phyloP scores from a whole-genome alignment of 1,140 invertebrate species.

The Eurosta solidaginis region DNA sequence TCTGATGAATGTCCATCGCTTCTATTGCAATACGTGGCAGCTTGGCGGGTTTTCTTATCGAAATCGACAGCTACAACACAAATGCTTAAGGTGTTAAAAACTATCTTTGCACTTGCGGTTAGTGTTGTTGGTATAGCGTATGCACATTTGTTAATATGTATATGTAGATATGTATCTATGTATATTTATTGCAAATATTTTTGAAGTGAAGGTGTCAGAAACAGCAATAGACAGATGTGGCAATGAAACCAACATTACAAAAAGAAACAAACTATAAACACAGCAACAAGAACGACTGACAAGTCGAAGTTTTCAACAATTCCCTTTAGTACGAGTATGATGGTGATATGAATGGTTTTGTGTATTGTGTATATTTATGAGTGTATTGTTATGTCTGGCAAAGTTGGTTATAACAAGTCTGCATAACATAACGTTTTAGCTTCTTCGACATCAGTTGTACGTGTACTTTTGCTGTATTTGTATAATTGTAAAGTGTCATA shows the following conservation, averaged over 20 bases:
- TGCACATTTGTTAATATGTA: too few species aligned
- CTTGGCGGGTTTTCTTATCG: neutral
- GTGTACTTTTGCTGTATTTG: neutral
- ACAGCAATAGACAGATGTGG: neutral
- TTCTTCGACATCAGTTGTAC: neutral
- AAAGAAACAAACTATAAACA: slow-evolving; percentile 12
- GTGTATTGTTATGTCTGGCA: too few species aligned
- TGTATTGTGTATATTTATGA: too few species aligned
- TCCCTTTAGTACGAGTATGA: neutral
- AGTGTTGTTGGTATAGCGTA: too few species aligned
- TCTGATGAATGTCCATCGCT: neutral
- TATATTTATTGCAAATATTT: neutral
- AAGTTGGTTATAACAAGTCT: slow-evolving; percentile 16
- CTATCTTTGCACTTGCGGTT: neutral
- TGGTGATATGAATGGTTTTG: too few species aligned
- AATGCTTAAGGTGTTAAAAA: neutral
- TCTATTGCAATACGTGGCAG: neutral
- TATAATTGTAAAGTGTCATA: neutral
- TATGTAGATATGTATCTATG: too few species aligned
- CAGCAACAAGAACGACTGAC: neutral
- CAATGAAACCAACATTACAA: neutral
- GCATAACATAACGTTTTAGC: neutral
- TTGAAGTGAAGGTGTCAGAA: neutral
- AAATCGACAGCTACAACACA: too few species aligned
- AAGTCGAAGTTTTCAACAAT: neutral